These are phyloP conservation scores for Osmerus mordax DNA, from an alignment of 2,113 vertebrate genomes.

Conservation along the genomic window DNA sequence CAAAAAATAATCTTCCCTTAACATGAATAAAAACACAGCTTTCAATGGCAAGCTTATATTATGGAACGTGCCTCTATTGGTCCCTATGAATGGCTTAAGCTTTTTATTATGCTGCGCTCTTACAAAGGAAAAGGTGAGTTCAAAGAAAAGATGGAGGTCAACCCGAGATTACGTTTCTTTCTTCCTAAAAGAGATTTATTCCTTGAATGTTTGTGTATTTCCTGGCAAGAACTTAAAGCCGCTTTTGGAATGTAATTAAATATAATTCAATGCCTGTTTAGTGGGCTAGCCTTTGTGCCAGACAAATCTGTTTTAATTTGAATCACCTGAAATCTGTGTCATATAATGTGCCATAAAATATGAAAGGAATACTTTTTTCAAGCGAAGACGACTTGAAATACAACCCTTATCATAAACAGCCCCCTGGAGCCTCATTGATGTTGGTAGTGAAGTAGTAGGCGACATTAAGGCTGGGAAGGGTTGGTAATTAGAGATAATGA, in stretches of 20 bases:
- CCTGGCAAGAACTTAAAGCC: too few relatives aligned
- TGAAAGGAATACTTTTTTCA: neutral
- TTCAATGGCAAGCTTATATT: constrained; percentile 6
- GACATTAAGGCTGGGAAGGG: constrained; percentile 17
- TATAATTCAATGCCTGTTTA: too few relatives aligned
- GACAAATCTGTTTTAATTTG: too few relatives aligned
- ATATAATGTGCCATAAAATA: too few relatives aligned
- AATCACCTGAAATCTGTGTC: too few relatives aligned
- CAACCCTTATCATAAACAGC: neutral
- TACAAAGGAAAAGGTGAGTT: neutral
- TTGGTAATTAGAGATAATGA: constrained; percentile 33
- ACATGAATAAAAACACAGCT: constrained; percentile 30
- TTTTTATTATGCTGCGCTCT: constrained; percentile 3
- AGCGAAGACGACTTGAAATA: neutral
- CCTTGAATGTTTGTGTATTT: neutral
- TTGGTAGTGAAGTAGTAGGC: constrained; percentile 14
- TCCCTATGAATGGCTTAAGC: constrained; percentile 21
- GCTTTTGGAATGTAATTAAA: too few relatives aligned
- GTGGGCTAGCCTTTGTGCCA: too few relatives aligned
- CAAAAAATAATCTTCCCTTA: neutral
- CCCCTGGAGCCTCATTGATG: neutral
- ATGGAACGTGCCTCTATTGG: constrained; percentile 8
- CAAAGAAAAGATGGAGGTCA: neutral
- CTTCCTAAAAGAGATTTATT: constrained; percentile 6
- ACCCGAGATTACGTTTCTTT: neutral